Percentiles rank a stretch among this genome's conserved stretches.
Conservation (phyloP, 1,140 invertebrate genomes). For the Trachymyrmex septentrionalis region DNA sequence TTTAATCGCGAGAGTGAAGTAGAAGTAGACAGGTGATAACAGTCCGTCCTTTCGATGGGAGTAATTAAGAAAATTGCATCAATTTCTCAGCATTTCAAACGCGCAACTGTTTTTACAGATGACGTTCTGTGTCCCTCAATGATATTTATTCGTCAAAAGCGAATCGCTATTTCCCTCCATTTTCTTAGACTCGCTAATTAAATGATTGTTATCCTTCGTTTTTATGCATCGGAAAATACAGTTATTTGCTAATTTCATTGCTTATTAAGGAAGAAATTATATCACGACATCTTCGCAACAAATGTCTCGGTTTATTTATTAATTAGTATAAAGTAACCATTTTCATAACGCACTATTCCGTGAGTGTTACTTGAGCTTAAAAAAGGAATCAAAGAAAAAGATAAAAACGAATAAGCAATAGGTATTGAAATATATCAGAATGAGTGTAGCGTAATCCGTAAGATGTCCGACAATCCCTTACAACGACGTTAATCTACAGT, state of each 20-base stretch:
- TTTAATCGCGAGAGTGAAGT: constrained; percentile 54
- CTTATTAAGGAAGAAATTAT: constrained; percentile 22
- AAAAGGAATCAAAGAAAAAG: neutral
- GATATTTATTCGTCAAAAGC: constrained; percentile 59
- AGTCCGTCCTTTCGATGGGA: constrained; percentile 48
- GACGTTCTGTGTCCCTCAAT: constrained; percentile 20
- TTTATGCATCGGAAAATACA: constrained; percentile 39
- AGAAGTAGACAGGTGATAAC: constrained; percentile 48
- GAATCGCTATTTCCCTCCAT: constrained; percentile 47
- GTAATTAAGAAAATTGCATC: constrained; percentile 64
- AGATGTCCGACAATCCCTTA: constrained; percentile 46
- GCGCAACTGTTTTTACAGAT: constrained; percentile 42
- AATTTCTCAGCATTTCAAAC: constrained; percentile 57
- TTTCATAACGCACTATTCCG: neutral
- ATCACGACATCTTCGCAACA: neutral
- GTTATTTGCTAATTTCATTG: constrained; percentile 52
- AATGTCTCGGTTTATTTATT: constrained; percentile 14
- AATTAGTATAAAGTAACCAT: constrained; percentile 33
- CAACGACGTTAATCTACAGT: constrained; percentile 42
- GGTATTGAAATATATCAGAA: constrained; percentile 27
- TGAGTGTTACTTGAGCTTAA: neutral
- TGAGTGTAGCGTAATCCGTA: constrained; percentile 22
- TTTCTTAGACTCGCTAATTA: constrained; percentile 51
- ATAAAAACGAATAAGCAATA: neutral
- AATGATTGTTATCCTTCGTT: constrained; percentile 51